phyloP scores from a whole-genome alignment of 2,888 invertebrate species.

The Nomada hirtipes region DNA sequence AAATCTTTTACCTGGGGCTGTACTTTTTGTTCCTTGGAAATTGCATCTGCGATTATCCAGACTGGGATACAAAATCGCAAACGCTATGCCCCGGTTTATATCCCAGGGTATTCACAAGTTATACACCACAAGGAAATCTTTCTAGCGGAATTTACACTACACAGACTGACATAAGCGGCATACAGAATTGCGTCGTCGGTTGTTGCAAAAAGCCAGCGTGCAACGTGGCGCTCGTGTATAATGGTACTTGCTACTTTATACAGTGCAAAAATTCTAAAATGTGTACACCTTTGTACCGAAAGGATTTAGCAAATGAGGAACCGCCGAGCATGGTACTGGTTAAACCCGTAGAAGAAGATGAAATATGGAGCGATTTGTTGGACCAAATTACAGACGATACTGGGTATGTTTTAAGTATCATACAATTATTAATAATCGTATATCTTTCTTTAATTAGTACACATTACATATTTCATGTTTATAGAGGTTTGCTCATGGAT shows the following conservation, averaged over 20 bases:
- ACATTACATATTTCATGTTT: constrained; percentile 34
- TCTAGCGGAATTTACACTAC: constrained; percentile 87
- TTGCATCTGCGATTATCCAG: constrained; percentile 72
- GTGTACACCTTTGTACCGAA: constrained; percentile 88
- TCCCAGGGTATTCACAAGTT: constrained; percentile 86
- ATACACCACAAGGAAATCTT: constrained; percentile 86
- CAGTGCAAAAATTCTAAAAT: constrained; percentile 89
- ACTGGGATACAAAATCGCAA: constrained; percentile 78
- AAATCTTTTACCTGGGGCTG: constrained; percentile 68
- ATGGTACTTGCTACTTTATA: constrained; percentile 91
- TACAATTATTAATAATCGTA: not conserved
- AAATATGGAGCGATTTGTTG: constrained; percentile 84
- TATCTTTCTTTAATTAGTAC: not conserved
- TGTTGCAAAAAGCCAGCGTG: constrained; percentile 89
- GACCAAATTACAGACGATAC: constrained; percentile 69
- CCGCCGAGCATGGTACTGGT: constrained; percentile 92
- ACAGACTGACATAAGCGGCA: constrained; percentile 85
- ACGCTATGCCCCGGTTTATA: constrained; percentile 86
- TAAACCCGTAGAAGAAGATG: constrained; percentile 88
- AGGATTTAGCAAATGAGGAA: constrained; percentile 86
- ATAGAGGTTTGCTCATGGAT: constrained; percentile 76
- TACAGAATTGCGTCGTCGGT: constrained; percentile 88
- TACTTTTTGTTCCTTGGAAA: constrained; percentile 72
- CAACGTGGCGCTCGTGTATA: constrained; percentile 92
- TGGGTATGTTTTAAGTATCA: constrained; percentile 66